Percentiles rank a stretch among this genome's conserved stretches.
Conservation (phyloP, 2,888 invertebrate species). For the Drosophila helvetica region DNA sequence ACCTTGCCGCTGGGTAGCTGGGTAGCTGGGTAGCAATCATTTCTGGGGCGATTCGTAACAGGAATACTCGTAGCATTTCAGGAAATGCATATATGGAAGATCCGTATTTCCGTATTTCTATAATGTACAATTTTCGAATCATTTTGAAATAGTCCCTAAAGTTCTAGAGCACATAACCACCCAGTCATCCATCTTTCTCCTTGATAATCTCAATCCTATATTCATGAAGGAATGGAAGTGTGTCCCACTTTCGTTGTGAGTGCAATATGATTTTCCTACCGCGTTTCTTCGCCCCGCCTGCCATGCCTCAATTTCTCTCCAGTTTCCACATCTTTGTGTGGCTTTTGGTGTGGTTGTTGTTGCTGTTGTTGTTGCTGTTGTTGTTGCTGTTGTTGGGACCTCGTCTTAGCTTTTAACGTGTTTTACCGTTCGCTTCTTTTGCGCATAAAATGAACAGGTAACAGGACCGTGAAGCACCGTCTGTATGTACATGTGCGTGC, state of each 20-base stretch:
- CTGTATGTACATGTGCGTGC: not conserved
- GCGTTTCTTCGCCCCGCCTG: slow-evolving; percentile 7
- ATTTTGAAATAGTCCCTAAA: no score
- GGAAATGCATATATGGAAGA: no score
- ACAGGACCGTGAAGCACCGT: slow-evolving; percentile 15
- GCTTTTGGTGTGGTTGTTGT: slow-evolving; percentile 13
- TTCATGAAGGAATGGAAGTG: not conserved
- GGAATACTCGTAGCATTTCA: not conserved
- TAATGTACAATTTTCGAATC: no score
- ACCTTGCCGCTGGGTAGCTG: not conserved
- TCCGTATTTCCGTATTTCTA: no score
- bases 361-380: slow-evolving; percentile 37
- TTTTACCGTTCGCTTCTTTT: slow-evolving; percentile 74
- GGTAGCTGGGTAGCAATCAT: not conserved
- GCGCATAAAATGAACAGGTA: slow-evolving; percentile 71
- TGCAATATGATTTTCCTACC: not conserved
- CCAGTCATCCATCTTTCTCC: no score
- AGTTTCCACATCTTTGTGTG: not conserved
- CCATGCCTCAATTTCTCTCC: slow-evolving; percentile 5
- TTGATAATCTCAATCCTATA: no score
- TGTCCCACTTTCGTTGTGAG: not conserved
- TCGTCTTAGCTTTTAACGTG: slow-evolving; percentile 77
- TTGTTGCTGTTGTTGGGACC: slow-evolving; percentile 41
- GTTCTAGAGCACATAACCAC: no score
- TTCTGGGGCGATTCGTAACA: not conserved